Evolutionary conservation across 1,140 invertebrate genomes (phyloP).

Genomic region (Brachionus sp.): DNA sequence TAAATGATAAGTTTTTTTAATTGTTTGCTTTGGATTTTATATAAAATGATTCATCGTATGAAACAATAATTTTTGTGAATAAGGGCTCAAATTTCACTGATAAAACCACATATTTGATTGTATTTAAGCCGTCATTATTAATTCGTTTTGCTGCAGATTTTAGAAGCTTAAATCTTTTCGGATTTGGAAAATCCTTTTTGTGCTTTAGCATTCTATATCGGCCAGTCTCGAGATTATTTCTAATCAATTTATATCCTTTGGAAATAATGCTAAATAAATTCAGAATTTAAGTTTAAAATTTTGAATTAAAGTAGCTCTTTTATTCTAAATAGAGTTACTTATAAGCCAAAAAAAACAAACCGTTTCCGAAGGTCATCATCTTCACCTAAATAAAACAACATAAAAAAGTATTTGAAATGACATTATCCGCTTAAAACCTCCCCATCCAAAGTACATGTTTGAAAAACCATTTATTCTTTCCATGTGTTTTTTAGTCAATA

Average conservation of each 20-base stretch:
- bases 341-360: not conserved
- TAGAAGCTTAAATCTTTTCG: slow-evolving; percentile 55
- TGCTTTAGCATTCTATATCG: slow-evolving; percentile 72
- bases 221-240: not conserved
- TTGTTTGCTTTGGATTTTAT: not conserved
- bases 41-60: not conserved
- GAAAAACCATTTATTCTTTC: slow-evolving; percentile 79
- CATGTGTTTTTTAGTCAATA: slow-evolving; percentile 65
- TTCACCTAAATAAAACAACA: not conserved
- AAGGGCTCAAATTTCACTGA: slow-evolving; percentile 52
- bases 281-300: not conserved
- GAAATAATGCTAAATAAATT: not conserved
- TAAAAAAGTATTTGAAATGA: not conserved
- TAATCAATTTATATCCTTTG: not conserved
- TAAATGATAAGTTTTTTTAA: no score
- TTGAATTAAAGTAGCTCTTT: not conserved
- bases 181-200: slow-evolving; percentile 45
- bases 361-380: not conserved
- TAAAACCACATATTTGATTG: slow-evolving; percentile 58
- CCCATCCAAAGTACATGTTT: slow-evolving; percentile 76
- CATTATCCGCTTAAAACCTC: slow-evolving; percentile 8
- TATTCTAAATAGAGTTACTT: not conserved
- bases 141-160: slow-evolving; percentile 59
- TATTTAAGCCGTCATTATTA: slow-evolving; percentile 62
- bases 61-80: slow-evolving; percentile 60